Percentiles rank a stretch among this genome's conserved stretches.
Conservation (phyloP, 2,888 invertebrate species). For the Drosophila hamatofila region DNA sequence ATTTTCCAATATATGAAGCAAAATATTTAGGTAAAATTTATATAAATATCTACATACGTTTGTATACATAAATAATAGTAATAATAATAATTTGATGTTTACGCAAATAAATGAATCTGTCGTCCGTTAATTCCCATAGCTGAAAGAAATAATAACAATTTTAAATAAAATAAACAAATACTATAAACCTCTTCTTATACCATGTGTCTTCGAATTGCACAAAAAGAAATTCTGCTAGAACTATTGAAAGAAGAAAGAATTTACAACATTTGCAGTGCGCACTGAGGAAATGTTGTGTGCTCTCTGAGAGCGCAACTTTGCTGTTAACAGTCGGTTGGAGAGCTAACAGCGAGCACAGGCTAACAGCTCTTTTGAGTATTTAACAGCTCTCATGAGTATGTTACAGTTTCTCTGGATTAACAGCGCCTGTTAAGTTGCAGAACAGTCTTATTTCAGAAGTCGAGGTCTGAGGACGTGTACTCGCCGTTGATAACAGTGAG, state of each 20-base stretch:
- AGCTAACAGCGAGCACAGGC: constrained; percentile 2
- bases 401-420: constrained; percentile 20
- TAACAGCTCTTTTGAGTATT: constrained; percentile 43
- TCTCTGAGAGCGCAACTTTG: constrained; percentile 24
- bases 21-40: constrained; percentile 9
- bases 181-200: neutral
- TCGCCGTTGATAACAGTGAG: constrained; percentile 10
- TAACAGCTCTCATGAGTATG: constrained; percentile 44
- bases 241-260: constrained; percentile 2
- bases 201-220: neutral
- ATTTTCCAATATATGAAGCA: constrained; percentile 1
- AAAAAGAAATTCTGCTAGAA: constrained; percentile 3
- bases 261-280: constrained; percentile 12
- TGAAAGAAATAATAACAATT: constrained; percentile 8
- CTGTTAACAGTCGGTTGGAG: constrained; percentile 25
- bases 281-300: neutral
- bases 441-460: constrained; percentile 45
- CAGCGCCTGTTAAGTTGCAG: constrained; percentile 37
- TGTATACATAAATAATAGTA: neutral
- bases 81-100: constrained; percentile 7
- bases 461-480: constrained; percentile 30
- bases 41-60: neutral
- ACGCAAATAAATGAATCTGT: neutral
- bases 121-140: neutral
- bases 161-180: constrained; percentile 7